phyloP scores from a whole-genome alignment of 2,888 invertebrate genomes.

The Byasa hedistus region DNA sequence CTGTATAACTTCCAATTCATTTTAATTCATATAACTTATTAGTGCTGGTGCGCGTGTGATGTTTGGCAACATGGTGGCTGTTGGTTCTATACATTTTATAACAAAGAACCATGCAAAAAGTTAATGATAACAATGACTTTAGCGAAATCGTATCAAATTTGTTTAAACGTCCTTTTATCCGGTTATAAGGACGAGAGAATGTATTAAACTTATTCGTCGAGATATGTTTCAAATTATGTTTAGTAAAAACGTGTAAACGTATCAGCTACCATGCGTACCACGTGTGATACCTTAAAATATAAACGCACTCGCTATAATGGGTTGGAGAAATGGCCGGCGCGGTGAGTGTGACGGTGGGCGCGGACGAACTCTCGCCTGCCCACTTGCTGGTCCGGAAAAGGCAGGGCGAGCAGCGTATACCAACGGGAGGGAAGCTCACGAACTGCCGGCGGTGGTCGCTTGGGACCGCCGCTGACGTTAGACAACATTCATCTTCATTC shows the following conservation, averaged over 20 bases:
- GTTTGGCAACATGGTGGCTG: conserved; percentile 29
- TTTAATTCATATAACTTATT: not conserved
- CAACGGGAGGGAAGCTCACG: conserved; percentile 88
- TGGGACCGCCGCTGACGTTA: conserved; percentile 53
- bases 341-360: conserved; percentile 83
- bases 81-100: conserved; percentile 10
- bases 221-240: too few relatives aligned
- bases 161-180: not conserved
- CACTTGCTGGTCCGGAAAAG: conserved; percentile 95
- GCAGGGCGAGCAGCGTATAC: conserved; percentile 94
- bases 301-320: conserved; percentile 82
- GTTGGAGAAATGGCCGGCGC: conserved; percentile 95
- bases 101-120: not conserved
- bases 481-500: conserved; percentile 18
- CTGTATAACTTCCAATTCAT: conserved; percentile 1
- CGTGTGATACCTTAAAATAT: conserved; percentile 67
- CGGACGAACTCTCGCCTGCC: conserved; percentile 91
- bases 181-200: too few relatives aligned
- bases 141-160: not conserved
- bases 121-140: not conserved
- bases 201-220: too few relatives aligned
- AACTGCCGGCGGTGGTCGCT: conserved; percentile 63
- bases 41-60: conserved; percentile 27
- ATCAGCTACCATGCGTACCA: conserved; percentile 67
- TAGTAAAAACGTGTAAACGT: conserved; percentile 7